phyloP scores from a whole-genome alignment of 2,113 vertebrate species.

The Varanus komodoensis region DNA sequence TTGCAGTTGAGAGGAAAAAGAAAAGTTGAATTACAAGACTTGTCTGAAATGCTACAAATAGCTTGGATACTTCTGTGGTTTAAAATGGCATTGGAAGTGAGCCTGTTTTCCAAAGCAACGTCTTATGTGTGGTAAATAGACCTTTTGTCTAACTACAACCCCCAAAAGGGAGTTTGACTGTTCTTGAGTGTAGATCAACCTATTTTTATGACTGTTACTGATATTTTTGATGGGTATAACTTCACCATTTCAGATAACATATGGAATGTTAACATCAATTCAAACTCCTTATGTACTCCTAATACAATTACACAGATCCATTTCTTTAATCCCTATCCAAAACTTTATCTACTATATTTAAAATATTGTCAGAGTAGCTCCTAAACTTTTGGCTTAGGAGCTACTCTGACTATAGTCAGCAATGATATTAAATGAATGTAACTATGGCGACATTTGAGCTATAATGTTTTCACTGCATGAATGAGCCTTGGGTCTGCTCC shows the following conservation, averaged over 20 bases:
- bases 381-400: conserved; percentile 11
- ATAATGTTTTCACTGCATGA: not conserved
- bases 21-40: not conserved
- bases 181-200: not conserved
- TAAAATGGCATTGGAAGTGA: not conserved
- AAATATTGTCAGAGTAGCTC: not conserved
- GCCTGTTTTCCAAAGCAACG: not conserved
- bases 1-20: not conserved
- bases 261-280: not conserved
- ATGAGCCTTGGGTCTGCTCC: not conserved
- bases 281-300: not conserved
- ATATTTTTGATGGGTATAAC: not conserved
- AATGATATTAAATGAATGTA: conserved; percentile 41
- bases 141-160: not conserved
- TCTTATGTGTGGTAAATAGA: not conserved
- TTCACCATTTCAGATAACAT: not conserved
- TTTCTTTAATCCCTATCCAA: not conserved
- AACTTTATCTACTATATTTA: not conserved
- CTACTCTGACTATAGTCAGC: not conserved
- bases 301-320: not conserved
- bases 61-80: not conserved
- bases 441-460: not conserved
- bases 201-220: not conserved
- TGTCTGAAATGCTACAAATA: not conserved
- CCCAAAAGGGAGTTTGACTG: not conserved